Evolutionary conservation across 2,797 vertebrate genomes (phyloP).

Genomic region (Tamandua tetradactyla): DNA sequence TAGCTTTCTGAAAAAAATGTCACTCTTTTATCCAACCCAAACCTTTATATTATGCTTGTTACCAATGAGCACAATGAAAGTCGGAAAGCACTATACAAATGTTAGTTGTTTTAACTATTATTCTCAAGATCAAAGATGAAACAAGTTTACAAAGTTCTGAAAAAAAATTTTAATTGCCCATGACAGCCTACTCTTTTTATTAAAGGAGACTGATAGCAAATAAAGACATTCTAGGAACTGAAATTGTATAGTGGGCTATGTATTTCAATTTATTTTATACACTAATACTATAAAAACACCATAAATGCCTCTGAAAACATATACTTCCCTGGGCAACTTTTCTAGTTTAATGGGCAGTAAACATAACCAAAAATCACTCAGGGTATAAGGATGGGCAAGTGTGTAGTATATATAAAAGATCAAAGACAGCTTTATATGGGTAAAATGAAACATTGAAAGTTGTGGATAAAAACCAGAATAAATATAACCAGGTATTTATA

Average conservation of each 20-base stretch:
- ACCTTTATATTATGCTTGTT: not conserved
- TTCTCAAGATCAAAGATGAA: constrained; percentile 13
- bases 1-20: constrained; percentile 1
- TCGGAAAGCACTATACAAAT: not conserved
- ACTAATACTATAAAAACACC: not conserved
- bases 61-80: constrained; percentile 14
- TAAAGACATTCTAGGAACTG: not conserved
- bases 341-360: constrained; percentile 50
- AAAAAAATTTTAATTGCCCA: not conserved
- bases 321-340: constrained; percentile 1
- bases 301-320: not conserved
- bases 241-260: not conserved
- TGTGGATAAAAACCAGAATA: constrained; percentile 43
- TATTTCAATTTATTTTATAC: not conserved
- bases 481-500: constrained; percentile 2
- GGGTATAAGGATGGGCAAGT: not conserved
- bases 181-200: not conserved
- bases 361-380: constrained; percentile 15
- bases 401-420: not conserved
- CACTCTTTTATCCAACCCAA: not conserved
- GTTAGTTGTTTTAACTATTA: constrained; percentile 3
- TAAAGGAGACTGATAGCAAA: not conserved
- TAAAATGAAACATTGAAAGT: constrained; percentile 12
- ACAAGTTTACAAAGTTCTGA: not conserved
- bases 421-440: not conserved